Evolutionary conservation across 2,113 vertebrate genomes (phyloP).

Genomic region (Carassius carassius): DNA sequence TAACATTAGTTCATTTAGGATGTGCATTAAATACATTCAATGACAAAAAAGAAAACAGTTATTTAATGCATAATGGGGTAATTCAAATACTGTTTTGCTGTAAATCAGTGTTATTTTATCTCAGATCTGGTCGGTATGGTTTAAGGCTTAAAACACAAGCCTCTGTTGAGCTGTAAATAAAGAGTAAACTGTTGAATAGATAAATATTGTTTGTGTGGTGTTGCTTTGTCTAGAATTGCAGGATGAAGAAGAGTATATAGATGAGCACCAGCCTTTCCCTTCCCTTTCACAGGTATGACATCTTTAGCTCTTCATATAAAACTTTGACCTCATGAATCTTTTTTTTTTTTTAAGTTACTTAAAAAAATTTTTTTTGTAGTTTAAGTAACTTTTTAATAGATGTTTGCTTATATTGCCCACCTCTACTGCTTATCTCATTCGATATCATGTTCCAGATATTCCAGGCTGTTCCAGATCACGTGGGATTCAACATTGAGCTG

Average conservation of each 20-base stretch:
- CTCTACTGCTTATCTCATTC: not conserved
- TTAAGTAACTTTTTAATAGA: not conserved
- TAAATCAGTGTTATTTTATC: not conserved
- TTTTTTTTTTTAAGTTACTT: too few relatives aligned
- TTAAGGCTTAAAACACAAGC: not conserved
- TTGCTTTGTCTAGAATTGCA: slow-evolving; percentile 77
- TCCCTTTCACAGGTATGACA: slow-evolving; percentile 86
- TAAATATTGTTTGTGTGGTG: not conserved
- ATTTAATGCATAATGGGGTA: too few relatives aligned
- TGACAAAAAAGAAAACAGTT: too few relatives aligned
- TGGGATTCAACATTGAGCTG: slow-evolving; percentile 97
- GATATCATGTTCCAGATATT: slow-evolving; percentile 78
- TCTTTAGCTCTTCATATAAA: not conserved
- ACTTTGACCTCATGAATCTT: not conserved
- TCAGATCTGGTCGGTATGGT: not conserved
- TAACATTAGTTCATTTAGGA: too few relatives aligned
- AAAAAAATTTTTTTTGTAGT: too few relatives aligned
- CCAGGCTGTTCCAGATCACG: slow-evolving; percentile 85
- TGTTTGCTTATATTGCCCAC: not conserved
- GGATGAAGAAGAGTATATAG: slow-evolving; percentile 85
- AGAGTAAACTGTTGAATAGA: not conserved
- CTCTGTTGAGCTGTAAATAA: not conserved
- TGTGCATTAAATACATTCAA: too few relatives aligned
- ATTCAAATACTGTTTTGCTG: not conserved
- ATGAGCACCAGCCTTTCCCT: slow-evolving; percentile 95